Conservation (phyloP, 64 coral and sea anemone genomes). For the Trachythela sp. region DNA sequence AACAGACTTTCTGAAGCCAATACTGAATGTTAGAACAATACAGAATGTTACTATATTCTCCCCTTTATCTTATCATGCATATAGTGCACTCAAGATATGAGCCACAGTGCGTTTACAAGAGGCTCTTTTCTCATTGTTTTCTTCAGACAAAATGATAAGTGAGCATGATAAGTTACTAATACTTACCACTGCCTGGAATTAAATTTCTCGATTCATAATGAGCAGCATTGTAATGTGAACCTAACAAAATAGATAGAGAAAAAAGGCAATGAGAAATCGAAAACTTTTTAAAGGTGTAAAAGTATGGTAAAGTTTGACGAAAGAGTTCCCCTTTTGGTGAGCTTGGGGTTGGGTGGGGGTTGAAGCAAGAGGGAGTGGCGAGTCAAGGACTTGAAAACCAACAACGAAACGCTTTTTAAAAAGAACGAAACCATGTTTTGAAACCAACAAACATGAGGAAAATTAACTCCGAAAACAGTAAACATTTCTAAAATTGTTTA, state of each 20-base stretch:
- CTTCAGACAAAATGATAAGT: not conserved
- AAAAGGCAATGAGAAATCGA: not conserved
- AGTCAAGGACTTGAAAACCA: no score
- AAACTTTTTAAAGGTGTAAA: not conserved
- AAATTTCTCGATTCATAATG: constrained; percentile 14
- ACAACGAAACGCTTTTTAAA: not conserved
- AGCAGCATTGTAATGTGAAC: not conserved
- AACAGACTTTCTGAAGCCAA: not conserved
- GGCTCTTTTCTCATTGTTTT: not conserved
- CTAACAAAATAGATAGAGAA: not conserved
- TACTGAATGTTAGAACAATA: not conserved
- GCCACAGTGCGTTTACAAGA: constrained; percentile 6
- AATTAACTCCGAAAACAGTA: not conserved
- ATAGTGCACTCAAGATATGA: not conserved
- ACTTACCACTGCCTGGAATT: not conserved
- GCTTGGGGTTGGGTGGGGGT: no score
- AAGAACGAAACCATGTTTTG: not conserved
- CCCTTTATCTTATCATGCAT: not conserved
- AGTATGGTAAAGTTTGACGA: not conserved
- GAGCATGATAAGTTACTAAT: not conserved
- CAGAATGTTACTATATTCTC: not conserved
- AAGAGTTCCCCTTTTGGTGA: no score
- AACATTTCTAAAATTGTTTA: not conserved
- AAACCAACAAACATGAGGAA: not conserved
- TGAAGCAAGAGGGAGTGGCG: no score